Percentiles rank a stretch among this genome's conserved stretches.
phyloP scores from a whole-genome alignment of 2,888 invertebrate species.

The Colletes collaris region DNA sequence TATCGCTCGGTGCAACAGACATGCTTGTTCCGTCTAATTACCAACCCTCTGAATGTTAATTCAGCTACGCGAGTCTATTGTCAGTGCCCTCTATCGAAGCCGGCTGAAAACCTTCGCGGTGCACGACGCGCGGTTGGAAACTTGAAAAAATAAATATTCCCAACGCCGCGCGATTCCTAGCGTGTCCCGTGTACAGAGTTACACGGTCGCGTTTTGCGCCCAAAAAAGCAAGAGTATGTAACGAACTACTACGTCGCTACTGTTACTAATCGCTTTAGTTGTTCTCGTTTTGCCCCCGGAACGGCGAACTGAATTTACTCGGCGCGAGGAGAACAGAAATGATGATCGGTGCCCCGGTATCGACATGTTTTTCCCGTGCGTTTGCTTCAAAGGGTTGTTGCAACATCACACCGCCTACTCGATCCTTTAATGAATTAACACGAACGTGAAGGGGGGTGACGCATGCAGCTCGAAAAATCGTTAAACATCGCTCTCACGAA shows the following conservation, averaged over 20 bases:
- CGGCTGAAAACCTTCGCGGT: not conserved
- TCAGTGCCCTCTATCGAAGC: not conserved
- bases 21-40: slow-evolving; percentile 4
- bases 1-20: not conserved
- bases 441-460: slow-evolving; percentile 9
- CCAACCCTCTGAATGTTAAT: slow-evolving; percentile 11
- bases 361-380: slow-evolving; percentile 17
- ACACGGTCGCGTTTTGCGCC: not conserved
- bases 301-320: slow-evolving; percentile 23
- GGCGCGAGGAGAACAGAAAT: not conserved
- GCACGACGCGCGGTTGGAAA: not conserved
- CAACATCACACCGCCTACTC: slow-evolving; percentile 28
- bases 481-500: slow-evolving; percentile 49
- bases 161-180: not conserved
- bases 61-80: not conserved
- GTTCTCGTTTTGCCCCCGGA: not conserved
- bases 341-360: not conserved
- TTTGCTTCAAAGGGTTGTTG: slow-evolving; percentile 31
- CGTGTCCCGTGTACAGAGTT: not conserved
- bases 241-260: not conserved
- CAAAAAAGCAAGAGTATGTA: not conserved
- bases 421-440: slow-evolving; percentile 56
- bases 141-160: not conserved
- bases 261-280: slow-evolving; percentile 1
- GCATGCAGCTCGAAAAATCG: slow-evolving; percentile 52